phyloP scores from a whole-genome alignment of 2,888 invertebrate species.

The Notodonta ziczac region DNA sequence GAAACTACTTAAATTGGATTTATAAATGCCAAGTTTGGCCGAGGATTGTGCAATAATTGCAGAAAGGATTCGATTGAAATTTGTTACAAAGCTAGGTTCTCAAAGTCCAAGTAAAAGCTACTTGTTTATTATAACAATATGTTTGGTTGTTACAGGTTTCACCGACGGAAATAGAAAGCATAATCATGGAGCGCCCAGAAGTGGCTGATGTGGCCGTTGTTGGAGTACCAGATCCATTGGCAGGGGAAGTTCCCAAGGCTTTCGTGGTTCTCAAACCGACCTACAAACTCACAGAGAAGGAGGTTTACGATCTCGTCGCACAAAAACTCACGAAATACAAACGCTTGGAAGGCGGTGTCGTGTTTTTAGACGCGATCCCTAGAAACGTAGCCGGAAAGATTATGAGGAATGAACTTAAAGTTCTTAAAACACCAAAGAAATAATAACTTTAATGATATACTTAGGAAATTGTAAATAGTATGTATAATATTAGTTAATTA shows the following conservation, averaged over 20 bases:
- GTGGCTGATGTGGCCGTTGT: slow-evolving; percentile 92
- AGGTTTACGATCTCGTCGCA: slow-evolving; percentile 84
- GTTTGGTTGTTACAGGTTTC: slow-evolving; percentile 86
- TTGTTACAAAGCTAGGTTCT: no score
- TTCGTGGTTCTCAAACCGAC: slow-evolving; percentile 87
- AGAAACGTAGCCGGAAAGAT: slow-evolving; percentile 92
- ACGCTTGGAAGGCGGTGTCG: slow-evolving; percentile 88
- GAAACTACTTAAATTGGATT: no score
- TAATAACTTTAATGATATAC: slow-evolving; percentile 1
- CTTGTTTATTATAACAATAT: not conserved
- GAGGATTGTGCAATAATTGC: no score
- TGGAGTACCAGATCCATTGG: slow-evolving; percentile 87
- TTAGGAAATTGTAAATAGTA: slow-evolving; percentile 36
- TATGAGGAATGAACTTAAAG: slow-evolving; percentile 87
- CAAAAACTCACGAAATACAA: slow-evolving; percentile 90
- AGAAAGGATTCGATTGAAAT: no score
- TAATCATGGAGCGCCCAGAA: slow-evolving; percentile 88
- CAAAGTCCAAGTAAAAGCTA: not conserved
- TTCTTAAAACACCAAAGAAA: slow-evolving; percentile 41
- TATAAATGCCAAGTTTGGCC: no score
- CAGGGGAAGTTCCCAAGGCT: slow-evolving; percentile 91
- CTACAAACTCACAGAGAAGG: slow-evolving; percentile 81
- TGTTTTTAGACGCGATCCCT: slow-evolving; percentile 88
- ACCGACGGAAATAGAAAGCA: slow-evolving; percentile 92
- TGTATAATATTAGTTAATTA: slow-evolving; percentile 30